Base-by-base conservation (phyloP, 2,888 invertebrate genomes). In the Tenthredo scrophulariae region DNA sequence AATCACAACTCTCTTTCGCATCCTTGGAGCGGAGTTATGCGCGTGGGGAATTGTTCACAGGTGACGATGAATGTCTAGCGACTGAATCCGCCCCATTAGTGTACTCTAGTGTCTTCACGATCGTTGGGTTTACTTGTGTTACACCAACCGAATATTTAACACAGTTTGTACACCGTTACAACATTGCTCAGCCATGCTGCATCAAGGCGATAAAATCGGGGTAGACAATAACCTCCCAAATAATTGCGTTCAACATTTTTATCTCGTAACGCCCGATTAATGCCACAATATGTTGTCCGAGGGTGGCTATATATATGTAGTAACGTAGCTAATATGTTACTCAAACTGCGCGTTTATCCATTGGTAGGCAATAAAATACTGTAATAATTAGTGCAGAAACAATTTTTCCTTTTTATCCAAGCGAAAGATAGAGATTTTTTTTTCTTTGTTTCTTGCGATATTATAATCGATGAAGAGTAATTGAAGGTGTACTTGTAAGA, bases 231-330 rank as follows among this genome's bases (percentile, higher is more conserved):
- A 77, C 18, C 50, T 54, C 22, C 26, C 33, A 89, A 89, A 91
- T 92, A 92, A 92, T 92, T 91, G 91, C 90, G 88, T 87, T 89
- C 91, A 92, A 91, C 92, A 91, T 92, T 93, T 93, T 91, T 90
- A 90, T 91, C 90, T 91, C 90, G 92, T 93, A 91, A 92, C 91
- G 91, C 89, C 91, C 92, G 93, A 93, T 93, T 92, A 91, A 90
- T 87, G 88, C 87, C 85, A 90, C 92, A 90, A 92, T 92, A 91
- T 88, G 87, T 86, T 84, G 7, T 88, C 85, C 87, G 86, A 87
- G 58, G 65, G 62, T 43, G 7, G 58, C 9, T 18, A 62, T 26
- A 0, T 4, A 7, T 26, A 10, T 10, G 10, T 26, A 33, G 67
- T 67, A 33, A 29, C 67, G 33, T 33, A 15, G 10, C 67, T 67